These are phyloP conservation scores for Diceros bicornis DNA, from an alignment of 2,797 vertebrate genomes.

Conservation along the genomic window DNA sequence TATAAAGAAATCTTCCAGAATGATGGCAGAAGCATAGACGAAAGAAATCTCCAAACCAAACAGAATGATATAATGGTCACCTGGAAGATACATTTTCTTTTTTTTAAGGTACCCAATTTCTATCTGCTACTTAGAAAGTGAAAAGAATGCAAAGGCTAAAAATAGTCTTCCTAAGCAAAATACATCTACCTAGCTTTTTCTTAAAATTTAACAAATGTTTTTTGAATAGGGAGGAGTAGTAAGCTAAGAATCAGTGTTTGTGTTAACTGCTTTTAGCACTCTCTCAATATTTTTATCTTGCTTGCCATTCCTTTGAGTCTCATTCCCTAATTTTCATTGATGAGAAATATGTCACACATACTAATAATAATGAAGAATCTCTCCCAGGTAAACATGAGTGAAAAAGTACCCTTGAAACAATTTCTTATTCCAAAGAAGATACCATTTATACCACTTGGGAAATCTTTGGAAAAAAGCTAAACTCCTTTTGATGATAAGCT, in stretches of 20 bases:
- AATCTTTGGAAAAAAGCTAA: neutral
- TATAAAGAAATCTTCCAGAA: neutral
- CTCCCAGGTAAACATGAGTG: neutral
- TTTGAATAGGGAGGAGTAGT: neutral
- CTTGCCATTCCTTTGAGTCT: neutral
- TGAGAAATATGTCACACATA: neutral
- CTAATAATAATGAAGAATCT: conserved; percentile 7
- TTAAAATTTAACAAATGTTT: neutral
- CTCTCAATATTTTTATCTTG: neutral
- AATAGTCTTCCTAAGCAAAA: neutral
- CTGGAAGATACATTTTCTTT: neutral
- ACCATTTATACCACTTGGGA: neutral
- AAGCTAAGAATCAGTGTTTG: neutral
- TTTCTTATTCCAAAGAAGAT: neutral
- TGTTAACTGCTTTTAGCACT: neutral
- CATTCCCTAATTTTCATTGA: neutral
- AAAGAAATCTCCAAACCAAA: conserved; percentile 2
- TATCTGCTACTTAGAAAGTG: neutral
- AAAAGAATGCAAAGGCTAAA: neutral
- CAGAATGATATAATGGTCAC: neutral
- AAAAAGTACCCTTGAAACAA: neutral
- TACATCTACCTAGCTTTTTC: neutral
- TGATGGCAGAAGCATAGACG: neutral
- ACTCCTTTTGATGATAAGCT: neutral
- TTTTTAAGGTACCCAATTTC: neutral